Evolutionary conservation across 1,140 invertebrate genomes (phyloP).

Genomic region (Rhopalosiphum padi): DNA sequence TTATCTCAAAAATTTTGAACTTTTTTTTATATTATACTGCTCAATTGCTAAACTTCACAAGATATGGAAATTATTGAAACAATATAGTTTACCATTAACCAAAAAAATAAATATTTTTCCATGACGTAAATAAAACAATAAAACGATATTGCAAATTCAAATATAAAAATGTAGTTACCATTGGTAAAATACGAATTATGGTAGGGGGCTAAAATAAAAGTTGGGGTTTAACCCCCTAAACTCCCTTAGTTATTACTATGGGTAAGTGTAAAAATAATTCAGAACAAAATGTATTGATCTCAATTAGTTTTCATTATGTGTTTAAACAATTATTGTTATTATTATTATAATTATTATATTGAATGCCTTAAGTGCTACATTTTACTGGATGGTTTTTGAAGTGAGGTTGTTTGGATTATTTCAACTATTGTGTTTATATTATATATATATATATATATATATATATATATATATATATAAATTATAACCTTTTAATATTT

Average conservation of each 20-base stretch:
- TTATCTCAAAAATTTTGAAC: too few relatives aligned
- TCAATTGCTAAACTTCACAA: neutral
- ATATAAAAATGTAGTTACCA: neutral
- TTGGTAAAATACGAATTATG: too few relatives aligned
- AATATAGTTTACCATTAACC: neutral
- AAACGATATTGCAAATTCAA: neutral
- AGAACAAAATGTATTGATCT: neutral
- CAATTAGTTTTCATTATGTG: neutral
- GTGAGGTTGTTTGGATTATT: neutral
- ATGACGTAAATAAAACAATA: neutral
- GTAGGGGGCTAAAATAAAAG: too few relatives aligned
- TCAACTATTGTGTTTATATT: neutral
- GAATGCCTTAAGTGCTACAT: neutral
- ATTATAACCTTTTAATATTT: neutral
- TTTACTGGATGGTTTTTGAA: neutral
- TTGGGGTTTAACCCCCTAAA: too few relatives aligned
- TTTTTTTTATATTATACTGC: too few relatives aligned
- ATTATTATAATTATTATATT: neutral
- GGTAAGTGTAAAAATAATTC: neutral
- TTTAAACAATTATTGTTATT: neutral
- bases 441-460: neutral
- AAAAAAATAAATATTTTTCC: neutral
- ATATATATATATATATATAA: neutral
- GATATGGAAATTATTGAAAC: neutral
- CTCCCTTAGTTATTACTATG: too few relatives aligned